phyloP scores from a whole-genome alignment of 2,888 invertebrate genomes.

The Macaria notata region DNA sequence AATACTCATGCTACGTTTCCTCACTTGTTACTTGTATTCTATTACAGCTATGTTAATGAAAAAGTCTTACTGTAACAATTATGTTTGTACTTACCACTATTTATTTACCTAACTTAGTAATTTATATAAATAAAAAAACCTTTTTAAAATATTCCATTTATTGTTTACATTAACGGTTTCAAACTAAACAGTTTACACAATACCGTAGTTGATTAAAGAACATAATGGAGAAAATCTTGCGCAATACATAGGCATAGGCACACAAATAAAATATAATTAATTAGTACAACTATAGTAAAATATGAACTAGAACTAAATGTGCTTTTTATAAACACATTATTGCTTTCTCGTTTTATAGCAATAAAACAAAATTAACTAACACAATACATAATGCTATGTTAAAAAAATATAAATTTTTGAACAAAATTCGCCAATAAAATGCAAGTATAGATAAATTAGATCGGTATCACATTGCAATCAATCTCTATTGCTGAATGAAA shows the following conservation, averaged over 20 bases:
- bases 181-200: slow-evolving; percentile 52
- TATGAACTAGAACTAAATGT: slow-evolving; percentile 20
- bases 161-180: slow-evolving; percentile 66
- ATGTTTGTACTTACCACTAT: too few species aligned
- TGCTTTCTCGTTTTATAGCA: neutral
- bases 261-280: slow-evolving; percentile 24
- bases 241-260: slow-evolving; percentile 18
- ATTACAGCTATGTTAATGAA: too few species aligned
- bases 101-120: too few species aligned
- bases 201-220: slow-evolving; percentile 40
- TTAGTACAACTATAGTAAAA: slow-evolving; percentile 1
- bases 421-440: slow-evolving; percentile 10
- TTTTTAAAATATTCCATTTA: slow-evolving; percentile 71
- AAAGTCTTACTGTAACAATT: too few species aligned
- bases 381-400: neutral
- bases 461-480: slow-evolving; percentile 10
- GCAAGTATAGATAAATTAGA: neutral
- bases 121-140: slow-evolving; percentile 31
- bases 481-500: slow-evolving; percentile 5
- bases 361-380: neutral
- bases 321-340: slow-evolving; percentile 12
- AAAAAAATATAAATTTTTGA: neutral
- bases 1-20: too few species aligned
- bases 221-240: slow-evolving; percentile 34
- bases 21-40: too few species aligned